phyloP scores from a whole-genome alignment of 2,888 invertebrate species.

The Watsonalla binaria region DNA sequence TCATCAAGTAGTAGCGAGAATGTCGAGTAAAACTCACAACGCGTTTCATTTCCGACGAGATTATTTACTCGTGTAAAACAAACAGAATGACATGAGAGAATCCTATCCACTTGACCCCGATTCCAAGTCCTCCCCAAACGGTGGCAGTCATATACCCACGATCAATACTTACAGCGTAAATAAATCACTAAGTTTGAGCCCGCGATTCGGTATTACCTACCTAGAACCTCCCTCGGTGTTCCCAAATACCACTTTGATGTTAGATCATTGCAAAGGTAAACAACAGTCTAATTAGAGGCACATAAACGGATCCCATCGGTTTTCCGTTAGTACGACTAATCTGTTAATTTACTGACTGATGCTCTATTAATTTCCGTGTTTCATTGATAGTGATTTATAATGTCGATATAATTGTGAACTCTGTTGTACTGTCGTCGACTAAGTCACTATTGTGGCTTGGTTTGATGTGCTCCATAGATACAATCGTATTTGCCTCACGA shows the following conservation, averaged over 20 bases:
- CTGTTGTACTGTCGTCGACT: conserved; percentile 13
- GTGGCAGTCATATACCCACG: conserved; percentile 50
- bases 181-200: conserved; percentile 67
- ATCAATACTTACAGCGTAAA: conserved; percentile 69
- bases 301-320: conserved; percentile 50
- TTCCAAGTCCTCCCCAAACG: conserved; percentile 53
- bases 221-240: conserved; percentile 24
- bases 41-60: conserved; percentile 18
- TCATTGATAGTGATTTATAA: conserved; percentile 36
- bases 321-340: conserved; percentile 49
- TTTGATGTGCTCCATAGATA: background rate
- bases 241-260: conserved; percentile 50
- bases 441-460: conserved; percentile 6
- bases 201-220: conserved; percentile 29
- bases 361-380: conserved; percentile 45
- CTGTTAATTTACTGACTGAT: conserved; percentile 50
- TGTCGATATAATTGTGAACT: conserved; percentile 21
- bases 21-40: background rate
- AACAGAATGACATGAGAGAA: conserved; percentile 54
- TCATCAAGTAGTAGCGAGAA: background rate
- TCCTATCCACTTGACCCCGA: conserved; percentile 64
- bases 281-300: conserved; percentile 62
- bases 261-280: conserved; percentile 58
- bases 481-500: background rate
- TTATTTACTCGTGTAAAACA: conserved; percentile 51